Conservation (phyloP, 2,888 invertebrate genomes). For the Nephrotoma flavescens region DNA sequence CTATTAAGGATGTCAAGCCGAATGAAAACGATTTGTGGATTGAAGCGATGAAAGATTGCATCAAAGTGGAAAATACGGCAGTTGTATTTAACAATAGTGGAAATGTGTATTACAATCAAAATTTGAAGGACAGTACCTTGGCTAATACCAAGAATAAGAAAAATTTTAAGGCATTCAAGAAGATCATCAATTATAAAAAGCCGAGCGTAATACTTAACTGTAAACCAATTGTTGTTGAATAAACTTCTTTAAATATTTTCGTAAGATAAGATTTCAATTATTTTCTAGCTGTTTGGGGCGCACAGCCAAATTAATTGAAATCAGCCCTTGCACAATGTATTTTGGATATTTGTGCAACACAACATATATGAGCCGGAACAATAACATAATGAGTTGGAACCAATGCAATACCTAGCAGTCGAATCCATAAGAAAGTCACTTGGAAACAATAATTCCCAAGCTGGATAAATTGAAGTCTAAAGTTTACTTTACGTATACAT, state of each 20-base stretch:
- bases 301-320: no score
- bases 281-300: no score
- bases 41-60: neutral
- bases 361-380: no score
- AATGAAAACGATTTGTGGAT: neutral
- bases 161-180: neutral
- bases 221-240: neutral
- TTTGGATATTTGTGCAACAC: no score
- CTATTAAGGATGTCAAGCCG: neutral
- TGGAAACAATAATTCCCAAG: no score
- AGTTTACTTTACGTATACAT: no score
- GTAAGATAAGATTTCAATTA: no score
- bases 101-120: neutral
- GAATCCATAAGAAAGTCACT: no score
- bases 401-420: no score
- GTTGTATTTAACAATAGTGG: neutral
- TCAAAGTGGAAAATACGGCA: neutral
- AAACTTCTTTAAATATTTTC: neutral
- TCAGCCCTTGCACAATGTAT: no score
- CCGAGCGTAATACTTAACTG: neutral
- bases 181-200: neutral
- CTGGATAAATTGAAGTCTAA: no score
- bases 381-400: no score
- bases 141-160: neutral
- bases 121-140: neutral